phyloP scores from a whole-genome alignment of 1,140 invertebrate genomes.

The Sarcophaga peregrina region DNA sequence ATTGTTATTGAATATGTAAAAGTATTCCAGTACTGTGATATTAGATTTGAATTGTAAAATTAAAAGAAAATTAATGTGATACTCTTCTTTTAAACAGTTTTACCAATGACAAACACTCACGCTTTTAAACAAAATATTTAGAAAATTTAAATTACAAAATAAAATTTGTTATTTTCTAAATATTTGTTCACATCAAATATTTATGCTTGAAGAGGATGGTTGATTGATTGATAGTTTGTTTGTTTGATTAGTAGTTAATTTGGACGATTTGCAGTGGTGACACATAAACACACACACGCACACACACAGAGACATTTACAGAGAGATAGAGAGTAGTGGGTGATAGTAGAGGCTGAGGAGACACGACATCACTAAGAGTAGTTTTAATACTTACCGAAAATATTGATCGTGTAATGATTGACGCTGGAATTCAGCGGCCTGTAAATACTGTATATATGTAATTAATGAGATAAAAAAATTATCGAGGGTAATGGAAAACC shows the following conservation, averaged over 20 bases:
- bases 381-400: conserved; percentile 59
- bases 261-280: not conserved
- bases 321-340: not conserved
- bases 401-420: conserved; percentile 66
- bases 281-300: too few species aligned
- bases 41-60: not conserved
- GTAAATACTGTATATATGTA: conserved; percentile 67
- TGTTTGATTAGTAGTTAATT: conserved; percentile 4
- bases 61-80: not conserved
- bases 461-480: conserved; percentile 62
- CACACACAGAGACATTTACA: not conserved
- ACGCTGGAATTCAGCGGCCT: conserved; percentile 66
- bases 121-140: not conserved
- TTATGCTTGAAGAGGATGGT: not conserved
- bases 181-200: not conserved
- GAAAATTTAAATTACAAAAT: too few species aligned
- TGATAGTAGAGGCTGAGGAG: not conserved
- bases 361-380: not conserved
- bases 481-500: conserved; percentile 60
- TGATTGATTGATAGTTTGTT: not conserved
- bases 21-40: not conserved
- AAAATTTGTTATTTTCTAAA: not conserved
- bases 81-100: not conserved
- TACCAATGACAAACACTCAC: conserved; percentile 20
- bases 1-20: too few species aligned